Evolutionary conservation across 2,888 invertebrate species (phyloP).

Genomic region (Tachina lurida): DNA sequence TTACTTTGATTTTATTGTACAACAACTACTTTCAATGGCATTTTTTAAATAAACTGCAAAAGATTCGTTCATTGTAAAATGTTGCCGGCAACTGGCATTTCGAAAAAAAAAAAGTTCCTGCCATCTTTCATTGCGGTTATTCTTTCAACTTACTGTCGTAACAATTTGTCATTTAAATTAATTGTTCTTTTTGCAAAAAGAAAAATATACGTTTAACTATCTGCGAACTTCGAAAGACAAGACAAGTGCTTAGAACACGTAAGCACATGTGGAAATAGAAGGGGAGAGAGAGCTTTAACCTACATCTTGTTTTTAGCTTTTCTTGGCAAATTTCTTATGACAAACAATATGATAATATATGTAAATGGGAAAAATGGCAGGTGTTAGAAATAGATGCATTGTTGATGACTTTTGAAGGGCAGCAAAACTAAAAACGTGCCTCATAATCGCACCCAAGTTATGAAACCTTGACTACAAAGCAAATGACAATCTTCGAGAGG

Average conservation of each 20-base stretch:
- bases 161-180: slow-evolving; percentile 53
- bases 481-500: too few relatives aligned
- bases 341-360: neutral
- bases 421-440: neutral
- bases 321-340: too few relatives aligned
- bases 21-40: slow-evolving; percentile 50
- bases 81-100: slow-evolving; percentile 12
- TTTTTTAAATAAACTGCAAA: slow-evolving; percentile 43
- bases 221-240: slow-evolving; percentile 12
- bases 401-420: neutral
- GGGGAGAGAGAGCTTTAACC: too few relatives aligned
- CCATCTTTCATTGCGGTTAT: slow-evolving; percentile 16
- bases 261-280: neutral
- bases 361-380: slow-evolving; percentile 23
- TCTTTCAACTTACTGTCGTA: slow-evolving; percentile 6
- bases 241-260: neutral
- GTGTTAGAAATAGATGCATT: slow-evolving; percentile 30
- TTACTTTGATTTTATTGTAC: neutral
- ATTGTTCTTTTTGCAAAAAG: slow-evolving; percentile 30
- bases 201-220: slow-evolving; percentile 2
- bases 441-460: neutral
- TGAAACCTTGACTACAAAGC: neutral
- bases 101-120: neutral
- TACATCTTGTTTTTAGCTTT: too few relatives aligned
- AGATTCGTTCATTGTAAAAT: slow-evolving; percentile 18